Conservation (phyloP, 2,113 vertebrate species). For the Cranoglanis bouderius region DNA sequence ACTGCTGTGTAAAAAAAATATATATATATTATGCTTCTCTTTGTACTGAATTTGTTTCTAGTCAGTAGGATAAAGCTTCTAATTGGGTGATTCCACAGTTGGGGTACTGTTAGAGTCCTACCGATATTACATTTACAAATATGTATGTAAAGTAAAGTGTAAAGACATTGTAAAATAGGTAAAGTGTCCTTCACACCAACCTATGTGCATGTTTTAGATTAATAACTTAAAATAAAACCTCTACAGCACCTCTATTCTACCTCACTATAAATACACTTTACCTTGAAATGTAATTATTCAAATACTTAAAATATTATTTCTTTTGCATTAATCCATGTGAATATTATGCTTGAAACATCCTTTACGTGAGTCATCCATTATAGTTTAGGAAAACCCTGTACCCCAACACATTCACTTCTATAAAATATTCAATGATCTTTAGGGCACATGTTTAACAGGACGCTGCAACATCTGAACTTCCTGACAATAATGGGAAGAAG, state of each 20-base stretch:
- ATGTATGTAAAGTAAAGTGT: too few species aligned
- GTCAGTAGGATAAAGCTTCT: neutral
- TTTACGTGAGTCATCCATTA: neutral
- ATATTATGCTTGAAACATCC: neutral
- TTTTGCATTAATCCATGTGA: neutral
- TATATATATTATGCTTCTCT: neutral
- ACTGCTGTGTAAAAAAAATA: neutral
- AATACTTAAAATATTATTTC: neutral
- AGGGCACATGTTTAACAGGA: neutral
- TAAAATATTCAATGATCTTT: neutral
- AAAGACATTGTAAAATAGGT: too few species aligned
- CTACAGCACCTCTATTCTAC: neutral
- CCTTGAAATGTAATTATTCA: neutral
- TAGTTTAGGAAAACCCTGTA: neutral
- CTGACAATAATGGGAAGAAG: neutral
- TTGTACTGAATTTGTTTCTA: neutral
- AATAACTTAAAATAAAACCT: too few species aligned
- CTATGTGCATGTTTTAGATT: too few species aligned
- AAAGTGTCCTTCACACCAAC: too few species aligned
- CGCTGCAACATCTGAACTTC: neutral
- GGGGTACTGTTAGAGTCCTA: neutral
- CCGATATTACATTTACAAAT: too few species aligned
- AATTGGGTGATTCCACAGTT: neutral
- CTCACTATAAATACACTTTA: neutral
- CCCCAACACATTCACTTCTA: neutral